phyloP scores from a whole-genome alignment of 2,888 invertebrate species.

The Ormyrus nitidulus region DNA sequence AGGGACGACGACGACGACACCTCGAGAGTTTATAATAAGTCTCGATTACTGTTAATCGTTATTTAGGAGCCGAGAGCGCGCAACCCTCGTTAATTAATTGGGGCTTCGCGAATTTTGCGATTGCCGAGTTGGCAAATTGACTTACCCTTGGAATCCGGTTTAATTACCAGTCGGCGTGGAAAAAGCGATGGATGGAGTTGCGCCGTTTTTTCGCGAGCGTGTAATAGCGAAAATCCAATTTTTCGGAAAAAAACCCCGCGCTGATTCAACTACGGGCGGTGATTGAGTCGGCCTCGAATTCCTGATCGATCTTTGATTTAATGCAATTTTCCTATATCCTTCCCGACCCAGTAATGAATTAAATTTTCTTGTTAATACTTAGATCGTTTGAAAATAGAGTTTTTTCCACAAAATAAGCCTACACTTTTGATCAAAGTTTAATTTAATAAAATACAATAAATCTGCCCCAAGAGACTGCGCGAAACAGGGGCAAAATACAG shows the following conservation, averaged over 20 bases:
- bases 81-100: slow-evolving; percentile 50
- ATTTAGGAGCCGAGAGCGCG: slow-evolving; percentile 37
- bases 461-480: no score
- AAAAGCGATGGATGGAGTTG: background rate
- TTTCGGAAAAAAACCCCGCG: background rate
- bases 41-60: slow-evolving; percentile 56
- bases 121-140: slow-evolving; percentile 37
- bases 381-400: no score
- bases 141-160: slow-evolving; percentile 32
- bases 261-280: background rate
- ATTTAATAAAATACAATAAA: no score
- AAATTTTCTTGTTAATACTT: no score
- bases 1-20: background rate
- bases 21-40: slow-evolving; percentile 51
- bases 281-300: no score
- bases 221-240: no score
- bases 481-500: no score
- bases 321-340: no score
- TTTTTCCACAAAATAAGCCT: no score
- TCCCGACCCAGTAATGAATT: no score
- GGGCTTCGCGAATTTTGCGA: slow-evolving; percentile 41
- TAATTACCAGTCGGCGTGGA: slow-evolving; percentile 23
- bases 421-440: no score
- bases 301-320: no score
- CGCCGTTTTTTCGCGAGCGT: background rate